Base-by-base conservation (phyloP, 1,140 invertebrate genomes). In the Zaprionus ornatus region DNA sequence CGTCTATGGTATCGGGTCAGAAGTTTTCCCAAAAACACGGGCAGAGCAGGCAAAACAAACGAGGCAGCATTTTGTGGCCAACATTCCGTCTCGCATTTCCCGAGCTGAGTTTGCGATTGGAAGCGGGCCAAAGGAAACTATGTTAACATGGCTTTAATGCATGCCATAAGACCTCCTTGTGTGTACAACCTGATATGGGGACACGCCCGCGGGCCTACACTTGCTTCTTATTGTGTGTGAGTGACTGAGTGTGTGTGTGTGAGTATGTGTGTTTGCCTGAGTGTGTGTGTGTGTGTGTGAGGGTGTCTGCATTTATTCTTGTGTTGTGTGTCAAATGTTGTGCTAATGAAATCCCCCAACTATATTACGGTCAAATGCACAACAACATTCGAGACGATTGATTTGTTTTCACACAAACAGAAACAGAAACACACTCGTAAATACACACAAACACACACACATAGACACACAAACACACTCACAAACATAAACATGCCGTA, bases 281-380 rank as follows among this genome's bases (percentile, higher is more conserved):
- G 15, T n/a, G n/a, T 90, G 74, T 69, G 69, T 45, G 55, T 52
- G 27, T 63, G 6, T 54, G 48, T 40, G 4, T 37, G 12, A 42
- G 25, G 35, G n/a, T 17, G 29, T 45, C 32, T 68, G 48, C 87
- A 61, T 85, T 81, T 86, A 78, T 87, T 75, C 81, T 81, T 85
- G 81, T 76, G 71, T 84, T 88, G 83, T 88, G 83, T 88, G 81
- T 85, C 85, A 90, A 90, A 90, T 88, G 81, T 76, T 88, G 78
- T 88, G 84, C 85, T 88, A 90, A 88, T 88, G 85, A 88, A 88
- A 90, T 88, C 81, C 84, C 79, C 72, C 80, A 74, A 67, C 70
- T 61, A 27, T 75, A 66, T 60, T 74, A 70, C 78, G 84, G 84
- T 88, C 84, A 88, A 87, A 75, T 80, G 84, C 67, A 69, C 75